phyloP scores from a whole-genome alignment of 1,140 invertebrate genomes.

The Drosophila micromelanica region DNA sequence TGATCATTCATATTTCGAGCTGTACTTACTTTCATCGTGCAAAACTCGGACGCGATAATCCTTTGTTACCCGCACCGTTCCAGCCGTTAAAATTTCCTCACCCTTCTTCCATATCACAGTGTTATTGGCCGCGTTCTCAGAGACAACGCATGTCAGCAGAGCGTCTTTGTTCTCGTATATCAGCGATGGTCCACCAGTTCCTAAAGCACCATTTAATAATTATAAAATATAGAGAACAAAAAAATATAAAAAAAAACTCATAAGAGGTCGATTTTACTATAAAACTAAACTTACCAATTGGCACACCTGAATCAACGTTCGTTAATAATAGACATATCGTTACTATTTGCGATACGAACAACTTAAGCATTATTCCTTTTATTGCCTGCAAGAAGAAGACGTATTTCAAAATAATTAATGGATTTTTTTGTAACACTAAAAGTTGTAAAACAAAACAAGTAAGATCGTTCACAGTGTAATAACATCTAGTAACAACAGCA shows the following conservation, averaged over 20 bases:
- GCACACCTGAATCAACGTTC: conserved; percentile 79
- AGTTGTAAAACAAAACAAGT: too few species aligned
- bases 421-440: too few species aligned
- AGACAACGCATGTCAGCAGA: conserved; percentile 90
- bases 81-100: conserved; percentile 90
- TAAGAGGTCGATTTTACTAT: neutral
- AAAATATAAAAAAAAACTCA: too few species aligned
- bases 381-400: conserved; percentile 52
- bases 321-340: conserved; percentile 79
- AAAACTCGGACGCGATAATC: conserved; percentile 89
- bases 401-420: neutral
- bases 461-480: too few species aligned
- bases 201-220: conserved; percentile 32
- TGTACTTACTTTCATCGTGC: conserved; percentile 88
- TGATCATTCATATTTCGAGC: neutral
- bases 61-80: conserved; percentile 88
- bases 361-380: conserved; percentile 81
- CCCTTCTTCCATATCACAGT: conserved; percentile 90
- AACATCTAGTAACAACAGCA: too few species aligned
- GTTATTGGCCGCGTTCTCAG: conserved; percentile 87
- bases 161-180: conserved; percentile 90
- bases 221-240: neutral
- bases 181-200: conserved; percentile 80
- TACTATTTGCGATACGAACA: conserved; percentile 67
- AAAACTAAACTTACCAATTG: conserved; percentile 67